Evolutionary conservation across 2,113 vertebrate genomes (phyloP), one percentile per base, ranked within the genome.

Genomic region (Bufo gargarizans): DNA sequence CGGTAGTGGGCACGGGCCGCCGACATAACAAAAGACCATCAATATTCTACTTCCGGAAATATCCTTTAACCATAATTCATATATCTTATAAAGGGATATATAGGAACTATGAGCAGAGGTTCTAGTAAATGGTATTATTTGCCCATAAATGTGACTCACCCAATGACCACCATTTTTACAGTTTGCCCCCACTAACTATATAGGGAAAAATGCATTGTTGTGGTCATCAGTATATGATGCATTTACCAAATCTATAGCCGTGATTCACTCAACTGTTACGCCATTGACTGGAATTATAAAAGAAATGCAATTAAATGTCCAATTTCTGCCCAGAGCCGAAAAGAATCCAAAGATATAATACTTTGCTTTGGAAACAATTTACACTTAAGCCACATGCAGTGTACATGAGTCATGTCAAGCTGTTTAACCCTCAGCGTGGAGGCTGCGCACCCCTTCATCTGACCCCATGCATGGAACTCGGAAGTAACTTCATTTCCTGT

Each of bases 341-440:
- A 47, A 76, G 45, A 76, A 16, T 74, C 71, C 16, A 8, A 74
- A 78, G 55, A 58, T 80, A 80, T 56, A 80, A 80, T 56, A 33
- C 50, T 80, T 79, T 79, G 77, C 77, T 79, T 79, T 33, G 77
- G 55, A 80, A 80, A 80, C 20, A 43, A 80, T 81, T 81, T 81
- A 45, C 55, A 45, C 43, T 81, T 33, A 19, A 61, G 47, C 78
- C 78, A 81, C 78, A 81, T 43, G 55, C 78, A 81, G 14, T 81
- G 45, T 81, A 81, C 45, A 59, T 81, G 78, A 81, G 55, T 81
- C 78, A 81, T 61, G 78, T 81, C 55, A 59, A 59, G 55, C 78
- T 81, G 78, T 56, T 81, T 81, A 81, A 59, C 78, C 58, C 78
- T 81, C 78, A 81, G 78, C 58, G 55, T 81, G 55, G 43, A 61